Conservation (phyloP, 37 sponge, comb jelly and placozoan species). For the Aplysina aerophoba region DNA sequence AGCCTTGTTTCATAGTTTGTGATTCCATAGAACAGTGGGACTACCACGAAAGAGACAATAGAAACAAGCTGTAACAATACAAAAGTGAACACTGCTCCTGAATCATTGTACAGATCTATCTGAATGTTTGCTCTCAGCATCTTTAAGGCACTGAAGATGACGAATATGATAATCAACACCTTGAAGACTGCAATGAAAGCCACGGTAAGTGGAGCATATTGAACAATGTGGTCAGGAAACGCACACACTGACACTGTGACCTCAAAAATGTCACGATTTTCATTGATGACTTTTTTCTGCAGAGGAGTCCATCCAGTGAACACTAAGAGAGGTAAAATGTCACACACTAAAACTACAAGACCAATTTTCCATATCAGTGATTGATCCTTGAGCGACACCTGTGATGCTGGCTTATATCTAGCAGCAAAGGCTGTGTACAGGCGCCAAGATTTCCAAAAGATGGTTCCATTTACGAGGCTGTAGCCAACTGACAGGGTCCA, state of each 20-base stretch:
- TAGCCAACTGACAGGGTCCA: slow-evolving; percentile 25
- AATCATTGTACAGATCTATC: not conserved
- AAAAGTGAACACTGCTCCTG: slow-evolving; percentile 9
- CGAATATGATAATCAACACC: not conserved
- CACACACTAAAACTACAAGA: not conserved
- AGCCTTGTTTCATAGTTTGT: too few relatives aligned
- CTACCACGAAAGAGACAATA: not conserved
- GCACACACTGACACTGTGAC: not conserved
- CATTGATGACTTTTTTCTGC: not conserved
- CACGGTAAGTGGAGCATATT: not conserved
- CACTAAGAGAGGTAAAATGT: not conserved
- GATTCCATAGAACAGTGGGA: not conserved
- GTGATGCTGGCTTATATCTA: not conserved
- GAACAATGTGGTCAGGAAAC: not conserved
- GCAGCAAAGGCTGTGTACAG: not conserved
- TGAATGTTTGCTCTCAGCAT: not conserved
- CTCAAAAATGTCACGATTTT: not conserved
- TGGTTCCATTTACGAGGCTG: slow-evolving; percentile 2
- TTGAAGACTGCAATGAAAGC: not conserved
- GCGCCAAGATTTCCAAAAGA: slow-evolving; percentile 7
- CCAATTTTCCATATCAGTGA: not conserved
- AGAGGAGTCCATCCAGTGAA: not conserved
- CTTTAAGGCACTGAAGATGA: slow-evolving; percentile 4
- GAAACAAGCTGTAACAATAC: not conserved
- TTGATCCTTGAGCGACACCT: not conserved